A percentile compares a stretch with the other conserved stretches of the same genome.
Conservation (phyloP, 1,140 invertebrate species). For the Wiebesia pumilae region DNA sequence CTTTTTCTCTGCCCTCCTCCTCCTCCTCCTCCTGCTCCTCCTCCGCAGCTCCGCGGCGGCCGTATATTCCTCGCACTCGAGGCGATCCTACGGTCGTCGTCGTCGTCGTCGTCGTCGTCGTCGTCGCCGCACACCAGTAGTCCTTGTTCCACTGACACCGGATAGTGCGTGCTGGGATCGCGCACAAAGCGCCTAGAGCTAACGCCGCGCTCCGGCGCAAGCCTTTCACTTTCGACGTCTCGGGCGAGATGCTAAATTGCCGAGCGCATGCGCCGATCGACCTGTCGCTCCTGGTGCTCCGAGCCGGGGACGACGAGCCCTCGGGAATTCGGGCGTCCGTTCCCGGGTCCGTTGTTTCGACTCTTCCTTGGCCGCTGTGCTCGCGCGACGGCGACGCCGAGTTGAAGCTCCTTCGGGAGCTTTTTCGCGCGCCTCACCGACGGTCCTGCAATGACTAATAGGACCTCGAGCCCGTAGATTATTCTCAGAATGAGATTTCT, state of each 20-base stretch:
- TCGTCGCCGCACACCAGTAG: conserved; percentile 15
- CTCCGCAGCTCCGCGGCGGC: neutral
- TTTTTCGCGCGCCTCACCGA: neutral
- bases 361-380: too few relatives aligned
- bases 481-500: neutral
- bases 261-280: neutral
- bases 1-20: neutral
- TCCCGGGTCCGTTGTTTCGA: too few relatives aligned
- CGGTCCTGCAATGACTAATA: too few relatives aligned
- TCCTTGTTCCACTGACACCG: conserved; percentile 52
- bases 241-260: conserved; percentile 33
- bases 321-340: neutral
- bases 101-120: neutral
- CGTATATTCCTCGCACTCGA: neutral
- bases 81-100: neutral
- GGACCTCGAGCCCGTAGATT: too few relatives aligned
- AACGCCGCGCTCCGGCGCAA: neutral
- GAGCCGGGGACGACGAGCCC: neutral
- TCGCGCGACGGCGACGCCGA: too few relatives aligned
- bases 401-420: neutral
- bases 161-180: conserved; percentile 32
- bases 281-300: neutral
- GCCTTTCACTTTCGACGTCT: conserved; percentile 50
- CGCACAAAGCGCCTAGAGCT: conserved; percentile 15
- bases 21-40: neutral